Conservation (phyloP, 2,888 invertebrate species). For the Sinohyriopsis cumingii region DNA sequence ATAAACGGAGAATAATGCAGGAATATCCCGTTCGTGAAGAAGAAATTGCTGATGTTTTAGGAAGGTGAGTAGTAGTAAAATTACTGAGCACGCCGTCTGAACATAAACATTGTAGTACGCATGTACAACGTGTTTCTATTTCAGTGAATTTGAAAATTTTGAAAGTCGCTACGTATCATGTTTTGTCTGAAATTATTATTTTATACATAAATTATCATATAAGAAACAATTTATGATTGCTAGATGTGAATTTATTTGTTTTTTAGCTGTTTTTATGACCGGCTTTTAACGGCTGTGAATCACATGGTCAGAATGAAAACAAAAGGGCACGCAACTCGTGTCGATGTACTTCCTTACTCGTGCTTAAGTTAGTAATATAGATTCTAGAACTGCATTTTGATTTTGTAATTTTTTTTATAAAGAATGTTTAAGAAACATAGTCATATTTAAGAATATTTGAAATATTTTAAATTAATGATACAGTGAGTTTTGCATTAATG, state of each 20-base stretch:
- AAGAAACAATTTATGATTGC: background rate
- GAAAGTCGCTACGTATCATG: background rate
- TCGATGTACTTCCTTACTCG: background rate
- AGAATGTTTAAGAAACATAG: no score
- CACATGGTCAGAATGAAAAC: conserved; percentile 55
- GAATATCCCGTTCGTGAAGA: conserved; percentile 54
- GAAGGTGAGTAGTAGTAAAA: conserved; percentile 62
- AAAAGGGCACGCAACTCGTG: conserved; percentile 45
- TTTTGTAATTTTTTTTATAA: background rate
- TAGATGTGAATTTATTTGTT: background rate
- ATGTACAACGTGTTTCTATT: conserved; percentile 34
- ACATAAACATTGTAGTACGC: conserved; percentile 67
- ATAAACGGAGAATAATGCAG: conserved; percentile 49
- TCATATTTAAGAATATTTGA: no score
- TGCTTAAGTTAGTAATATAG: conserved; percentile 13
- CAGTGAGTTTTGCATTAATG: no score
- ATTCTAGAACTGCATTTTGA: conserved; percentile 8
- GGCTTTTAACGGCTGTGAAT: conserved; percentile 23
- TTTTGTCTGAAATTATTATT: conserved; percentile 5
- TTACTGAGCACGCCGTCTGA: conserved; percentile 59
- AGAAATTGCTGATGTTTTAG: conserved; percentile 57
- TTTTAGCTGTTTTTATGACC: conserved; percentile 12
- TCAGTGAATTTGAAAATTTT: conserved; percentile 9
- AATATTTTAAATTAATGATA: no score
- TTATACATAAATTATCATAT: conserved; percentile 25